These are phyloP conservation scores for Scaptomyza montana DNA, from an alignment of 1,140 invertebrate species.

Conservation along the genomic window DNA sequence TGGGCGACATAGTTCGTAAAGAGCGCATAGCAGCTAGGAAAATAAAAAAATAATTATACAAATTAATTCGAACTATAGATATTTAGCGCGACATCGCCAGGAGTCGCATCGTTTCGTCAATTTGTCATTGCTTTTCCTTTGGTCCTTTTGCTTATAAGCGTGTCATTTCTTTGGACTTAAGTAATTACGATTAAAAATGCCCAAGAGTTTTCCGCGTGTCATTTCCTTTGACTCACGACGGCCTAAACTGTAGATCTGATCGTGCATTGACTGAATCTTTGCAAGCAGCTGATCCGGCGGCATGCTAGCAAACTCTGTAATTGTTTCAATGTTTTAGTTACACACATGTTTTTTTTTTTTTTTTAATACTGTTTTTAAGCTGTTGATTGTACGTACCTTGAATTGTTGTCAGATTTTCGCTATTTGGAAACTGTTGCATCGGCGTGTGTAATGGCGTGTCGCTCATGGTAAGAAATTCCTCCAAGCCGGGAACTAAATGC, in stretches of 20 bases:
- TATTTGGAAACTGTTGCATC: conserved; percentile 85
- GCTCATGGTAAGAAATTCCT: conserved; percentile 87
- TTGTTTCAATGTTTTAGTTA: neutral
- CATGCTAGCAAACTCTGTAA: conserved; percentile 91
- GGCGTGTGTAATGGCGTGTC: conserved; percentile 84
- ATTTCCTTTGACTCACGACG: conserved; percentile 98
- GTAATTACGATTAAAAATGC: conserved; percentile 87
- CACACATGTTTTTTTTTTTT: too few species aligned
- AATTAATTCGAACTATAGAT: neutral
- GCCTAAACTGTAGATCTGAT: conserved; percentile 96
- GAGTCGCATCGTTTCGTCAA: neutral
- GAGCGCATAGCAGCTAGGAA: too few species aligned
- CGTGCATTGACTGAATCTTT: conserved; percentile 96
- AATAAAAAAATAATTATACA: too few species aligned
- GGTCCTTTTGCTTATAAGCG: neutral
- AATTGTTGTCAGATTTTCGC: conserved; percentile 89
- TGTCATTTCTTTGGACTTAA: conserved; percentile 34
- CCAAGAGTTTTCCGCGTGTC: conserved; percentile 96
- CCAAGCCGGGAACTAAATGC: conserved; percentile 89
- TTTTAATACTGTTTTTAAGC: too few species aligned
- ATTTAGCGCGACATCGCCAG: neutral
- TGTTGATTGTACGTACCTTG: conserved; percentile 86
- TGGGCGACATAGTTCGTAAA: too few species aligned
- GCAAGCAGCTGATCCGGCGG: conserved; percentile 92
- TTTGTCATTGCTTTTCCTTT: conserved; percentile 1